phyloP scores from a whole-genome alignment of 1,140 invertebrate species.

The Epicauta chinensis region DNA sequence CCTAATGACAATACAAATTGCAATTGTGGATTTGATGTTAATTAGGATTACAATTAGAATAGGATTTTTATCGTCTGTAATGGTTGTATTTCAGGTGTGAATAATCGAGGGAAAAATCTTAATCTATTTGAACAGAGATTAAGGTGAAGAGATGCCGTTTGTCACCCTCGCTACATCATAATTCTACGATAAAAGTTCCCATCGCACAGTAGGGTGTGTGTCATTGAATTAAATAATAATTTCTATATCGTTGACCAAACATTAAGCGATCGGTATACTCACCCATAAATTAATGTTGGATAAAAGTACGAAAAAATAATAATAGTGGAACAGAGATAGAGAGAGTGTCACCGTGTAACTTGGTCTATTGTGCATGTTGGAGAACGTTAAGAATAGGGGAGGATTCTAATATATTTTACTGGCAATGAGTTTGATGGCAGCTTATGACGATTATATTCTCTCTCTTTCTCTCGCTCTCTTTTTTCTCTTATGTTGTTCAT shows the following conservation, averaged over 20 bases:
- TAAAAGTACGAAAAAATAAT: neutral
- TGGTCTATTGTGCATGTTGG: slow-evolving; percentile 15
- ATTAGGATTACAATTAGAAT: no score
- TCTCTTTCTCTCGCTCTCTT: neutral
- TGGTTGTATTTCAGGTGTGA: no score
- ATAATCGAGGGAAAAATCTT: no score
- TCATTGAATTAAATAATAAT: slow-evolving; percentile 28
- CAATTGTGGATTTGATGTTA: no score
- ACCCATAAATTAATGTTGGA: slow-evolving; percentile 19
- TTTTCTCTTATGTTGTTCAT: no score
- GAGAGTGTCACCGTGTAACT: slow-evolving; percentile 6
- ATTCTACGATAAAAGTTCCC: slow-evolving; percentile 14
- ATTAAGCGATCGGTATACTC: slow-evolving; percentile 27
- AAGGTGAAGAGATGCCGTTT: neutral
- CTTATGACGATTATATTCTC: slow-evolving; percentile 14
- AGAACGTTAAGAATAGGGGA: slow-evolving; percentile 26
- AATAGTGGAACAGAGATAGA: neutral
- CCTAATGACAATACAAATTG: no score
- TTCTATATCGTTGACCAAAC: slow-evolving; percentile 31
- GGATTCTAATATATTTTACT: slow-evolving; percentile 23
- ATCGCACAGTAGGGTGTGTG: neutral
- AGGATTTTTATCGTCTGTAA: no score
- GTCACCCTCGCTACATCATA: slow-evolving; percentile 13
- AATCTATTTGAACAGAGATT: no score
- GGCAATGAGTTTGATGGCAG: slow-evolving; percentile 28